Evolutionary conservation across 2,888 invertebrate genomes (phyloP).

Genomic region (Cosmorhoe ocellata): DNA sequence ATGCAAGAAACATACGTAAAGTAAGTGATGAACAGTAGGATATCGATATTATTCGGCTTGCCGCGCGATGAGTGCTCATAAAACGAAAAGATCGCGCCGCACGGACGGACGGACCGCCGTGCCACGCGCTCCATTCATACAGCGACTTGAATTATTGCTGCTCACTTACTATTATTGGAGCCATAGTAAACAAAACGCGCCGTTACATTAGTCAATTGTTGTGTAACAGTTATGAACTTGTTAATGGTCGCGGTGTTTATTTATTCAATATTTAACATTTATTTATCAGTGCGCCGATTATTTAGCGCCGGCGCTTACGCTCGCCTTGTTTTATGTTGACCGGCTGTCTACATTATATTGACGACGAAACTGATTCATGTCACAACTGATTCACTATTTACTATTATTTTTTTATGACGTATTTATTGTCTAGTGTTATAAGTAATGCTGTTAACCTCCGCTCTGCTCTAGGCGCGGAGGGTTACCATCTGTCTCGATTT

Average conservation of each 20-base stretch:
- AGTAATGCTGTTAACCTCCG: not conserved
- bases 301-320: conserved; percentile 25
- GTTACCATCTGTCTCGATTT: no score
- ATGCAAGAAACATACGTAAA: not conserved
- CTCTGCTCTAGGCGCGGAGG: no score
- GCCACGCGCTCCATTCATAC: conserved; percentile 59
- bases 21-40: not conserved
- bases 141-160: conserved; percentile 60
- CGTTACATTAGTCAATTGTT: conserved; percentile 41
- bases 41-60: conserved; percentile 8
- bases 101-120: no score
- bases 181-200: conserved; percentile 55
- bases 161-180: conserved; percentile 50
- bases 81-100: no score
- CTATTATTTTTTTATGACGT: no score
- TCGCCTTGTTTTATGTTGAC: conserved; percentile 29
- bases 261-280: conserved; percentile 35
- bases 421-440: not conserved
- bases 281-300: conserved; percentile 27
- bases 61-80: conserved; percentile 24
- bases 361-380: conserved; percentile 11
- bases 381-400: no score
- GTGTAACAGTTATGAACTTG: conserved; percentile 31
- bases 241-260: conserved; percentile 31
- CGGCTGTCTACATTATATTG: conserved; percentile 19